A percentile compares a stretch with the other conserved stretches of the same genome.
Conservation (phyloP, 2,888 invertebrate species). For the Pyrgus malvae region DNA sequence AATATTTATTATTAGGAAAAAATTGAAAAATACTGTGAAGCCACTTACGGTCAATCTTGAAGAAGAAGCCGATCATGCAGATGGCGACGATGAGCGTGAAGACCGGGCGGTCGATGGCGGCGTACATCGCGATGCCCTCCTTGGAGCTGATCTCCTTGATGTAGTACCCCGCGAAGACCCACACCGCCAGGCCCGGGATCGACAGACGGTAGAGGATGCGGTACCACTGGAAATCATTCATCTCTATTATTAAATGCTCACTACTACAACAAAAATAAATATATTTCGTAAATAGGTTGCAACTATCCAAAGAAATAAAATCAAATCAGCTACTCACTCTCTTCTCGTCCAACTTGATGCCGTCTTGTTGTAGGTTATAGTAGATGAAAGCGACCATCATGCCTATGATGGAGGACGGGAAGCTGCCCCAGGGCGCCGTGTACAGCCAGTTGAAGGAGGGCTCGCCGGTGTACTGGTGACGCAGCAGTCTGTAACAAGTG, state of each 20-base stretch:
- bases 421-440: conserved; percentile 57
- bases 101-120: conserved; percentile 49
- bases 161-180: conserved; percentile 46
- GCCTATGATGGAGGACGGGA: conserved; percentile 54
- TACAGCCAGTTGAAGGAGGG: conserved; percentile 56
- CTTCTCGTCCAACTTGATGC: neutral
- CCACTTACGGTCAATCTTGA: conserved; percentile 50
- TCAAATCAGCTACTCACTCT: too few relatives aligned
- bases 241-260: too few relatives aligned
- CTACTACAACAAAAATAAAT: too few relatives aligned
- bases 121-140: conserved; percentile 41
- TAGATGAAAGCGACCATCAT: conserved; percentile 39
- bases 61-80: conserved; percentile 50
- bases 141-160: conserved; percentile 38
- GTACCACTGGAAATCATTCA: conserved; percentile 37
- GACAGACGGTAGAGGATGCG: conserved; percentile 42
- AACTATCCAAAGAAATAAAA: too few relatives aligned
- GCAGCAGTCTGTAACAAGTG: conserved; percentile 34
- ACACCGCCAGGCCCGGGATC: conserved; percentile 43
- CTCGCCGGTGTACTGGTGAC: conserved; percentile 43
- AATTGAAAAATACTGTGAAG: neutral
- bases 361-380: neutral
- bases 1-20: neutral
- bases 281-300: too few relatives aligned
- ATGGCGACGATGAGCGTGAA: conserved; percentile 42